Evolutionary conservation across 2,113 vertebrate species (phyloP), one percentile per base, ranked within the genome.

Genomic region (Pyxicephalus adspersus): DNA sequence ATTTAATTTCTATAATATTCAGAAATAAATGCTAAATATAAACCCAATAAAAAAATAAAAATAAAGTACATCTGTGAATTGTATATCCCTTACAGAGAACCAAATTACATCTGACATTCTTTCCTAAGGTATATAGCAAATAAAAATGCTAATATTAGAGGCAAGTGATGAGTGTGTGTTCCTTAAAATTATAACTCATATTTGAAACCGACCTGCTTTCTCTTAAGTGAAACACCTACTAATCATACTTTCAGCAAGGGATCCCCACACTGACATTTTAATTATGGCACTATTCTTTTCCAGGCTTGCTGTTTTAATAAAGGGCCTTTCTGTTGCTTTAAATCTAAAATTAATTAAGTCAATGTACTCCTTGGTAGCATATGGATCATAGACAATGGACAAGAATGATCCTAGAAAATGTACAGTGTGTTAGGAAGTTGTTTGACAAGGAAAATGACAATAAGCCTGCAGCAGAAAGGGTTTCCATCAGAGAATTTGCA

Each of bases 331-430:
- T 85, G 86, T 90, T 89, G 88, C 86, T 86, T 89, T 89, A 90
- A 88, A 90, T 91, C 89, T 89, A 88, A 89, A 87, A 91, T 90
- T 90, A 89, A 90, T 89, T 89, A 91, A 91, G 87, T 86, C 81
- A 88, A 86, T 84, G 87, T 89, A 87, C 87, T 87, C 80, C 84
- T 83, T 84, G 79, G 81, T 86, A 86, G 86, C 84, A 34, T 84
- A 81, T 82, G 86, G 88, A 86, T 88, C 84, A 64, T 83, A 84
- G 87, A 89, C 57, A 90, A 85, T 4, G 88, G 85, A 86, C 83
- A 61, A 84, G 84, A 85, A 85, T 86, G 87, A 89, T 88, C 86
- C 87, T 86, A 84, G 81, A 86, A 87, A 86, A 91, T 89, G 72
- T 86, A 75, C 45, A 75, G 71, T 66, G 87, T 55, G 54, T 81